phyloP scores from a whole-genome alignment of 2,797 vertebrate species.

The Discoglossus pictus region DNA sequence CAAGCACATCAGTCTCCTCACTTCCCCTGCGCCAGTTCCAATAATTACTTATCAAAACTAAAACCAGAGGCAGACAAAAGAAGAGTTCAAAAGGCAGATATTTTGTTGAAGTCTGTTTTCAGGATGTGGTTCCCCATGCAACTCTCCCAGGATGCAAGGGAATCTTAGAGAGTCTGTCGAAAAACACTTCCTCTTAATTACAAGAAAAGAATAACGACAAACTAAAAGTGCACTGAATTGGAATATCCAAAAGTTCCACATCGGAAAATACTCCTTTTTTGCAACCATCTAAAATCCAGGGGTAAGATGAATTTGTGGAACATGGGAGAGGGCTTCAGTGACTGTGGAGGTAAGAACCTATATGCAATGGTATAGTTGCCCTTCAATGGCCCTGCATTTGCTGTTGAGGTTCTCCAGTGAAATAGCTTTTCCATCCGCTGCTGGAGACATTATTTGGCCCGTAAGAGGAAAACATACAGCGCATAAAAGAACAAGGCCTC shows the following conservation, averaged over 20 bases:
- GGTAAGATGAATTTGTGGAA: neutral
- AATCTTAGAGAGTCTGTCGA: conserved; percentile 34
- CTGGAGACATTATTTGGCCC: conserved; percentile 42
- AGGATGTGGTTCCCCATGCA: conserved; percentile 34
- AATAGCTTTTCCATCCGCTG: conserved; percentile 11
- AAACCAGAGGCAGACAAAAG: conserved; percentile 29
- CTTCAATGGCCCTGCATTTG: conserved; percentile 48
- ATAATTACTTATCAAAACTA: neutral
- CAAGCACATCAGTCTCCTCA: conserved; percentile 26
- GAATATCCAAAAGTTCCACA: conserved; percentile 4
- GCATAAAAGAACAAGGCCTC: conserved; percentile 45
- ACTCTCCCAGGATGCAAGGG: conserved; percentile 20
- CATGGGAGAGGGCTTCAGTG: no score
- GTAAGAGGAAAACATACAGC: conserved; percentile 55
- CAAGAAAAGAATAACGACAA: neutral
- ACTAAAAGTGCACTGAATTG: conserved; percentile 19
- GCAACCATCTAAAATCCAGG: neutral
- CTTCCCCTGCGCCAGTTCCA: conserved; percentile 8
- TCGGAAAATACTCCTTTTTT: conserved; percentile 10
- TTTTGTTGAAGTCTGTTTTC: conserved; percentile 18
- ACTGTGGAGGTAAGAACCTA: conserved; percentile 29
- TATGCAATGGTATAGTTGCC: conserved; percentile 23
- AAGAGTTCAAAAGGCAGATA: conserved; percentile 27
- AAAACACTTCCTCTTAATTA: conserved; percentile 27
- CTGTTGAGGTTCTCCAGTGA: conserved; percentile 18